Conservation (phyloP, 2,113 vertebrate genomes). For the Leucopsar rothschildi region DNA sequence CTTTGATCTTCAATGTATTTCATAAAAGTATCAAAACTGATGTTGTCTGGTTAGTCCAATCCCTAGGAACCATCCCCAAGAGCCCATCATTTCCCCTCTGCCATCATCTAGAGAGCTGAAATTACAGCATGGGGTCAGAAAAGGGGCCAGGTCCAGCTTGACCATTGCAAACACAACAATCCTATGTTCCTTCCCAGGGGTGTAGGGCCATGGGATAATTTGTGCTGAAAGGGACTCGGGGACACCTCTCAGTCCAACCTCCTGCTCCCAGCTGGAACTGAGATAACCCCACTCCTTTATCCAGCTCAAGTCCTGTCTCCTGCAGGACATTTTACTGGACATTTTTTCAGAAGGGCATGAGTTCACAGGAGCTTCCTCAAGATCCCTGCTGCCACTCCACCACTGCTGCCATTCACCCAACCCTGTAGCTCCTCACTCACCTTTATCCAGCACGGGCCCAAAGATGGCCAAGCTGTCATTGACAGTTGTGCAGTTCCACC, state of each 20-base stretch:
- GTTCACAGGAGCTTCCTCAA: neutral
- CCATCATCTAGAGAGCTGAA: neutral
- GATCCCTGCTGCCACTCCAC: neutral
- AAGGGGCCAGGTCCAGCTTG: neutral
- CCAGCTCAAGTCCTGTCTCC: neutral
- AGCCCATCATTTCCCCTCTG: neutral
- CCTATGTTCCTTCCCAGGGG: neutral
- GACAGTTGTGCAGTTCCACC: slow-evolving; percentile 97
- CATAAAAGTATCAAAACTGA: neutral
- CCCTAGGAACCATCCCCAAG: neutral
- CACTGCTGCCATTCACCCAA: rapidly evolving
- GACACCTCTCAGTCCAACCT: neutral
- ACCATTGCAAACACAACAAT: neutral
- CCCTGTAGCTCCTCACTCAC: slow-evolving; percentile 51
- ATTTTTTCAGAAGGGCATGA: neutral
- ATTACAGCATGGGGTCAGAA: neutral
- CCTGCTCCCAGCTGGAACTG: neutral
- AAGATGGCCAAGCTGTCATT: slow-evolving; percentile 94
- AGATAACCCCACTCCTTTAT: neutral
- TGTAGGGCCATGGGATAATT: neutral
- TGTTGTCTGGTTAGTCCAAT: neutral
- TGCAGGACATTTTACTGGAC: neutral
- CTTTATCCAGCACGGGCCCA: slow-evolving; percentile 95
- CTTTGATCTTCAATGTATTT: neutral
- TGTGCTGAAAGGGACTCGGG: neutral